Conservation (phyloP, 2,888 invertebrate species). For the Junonia oenone region DNA sequence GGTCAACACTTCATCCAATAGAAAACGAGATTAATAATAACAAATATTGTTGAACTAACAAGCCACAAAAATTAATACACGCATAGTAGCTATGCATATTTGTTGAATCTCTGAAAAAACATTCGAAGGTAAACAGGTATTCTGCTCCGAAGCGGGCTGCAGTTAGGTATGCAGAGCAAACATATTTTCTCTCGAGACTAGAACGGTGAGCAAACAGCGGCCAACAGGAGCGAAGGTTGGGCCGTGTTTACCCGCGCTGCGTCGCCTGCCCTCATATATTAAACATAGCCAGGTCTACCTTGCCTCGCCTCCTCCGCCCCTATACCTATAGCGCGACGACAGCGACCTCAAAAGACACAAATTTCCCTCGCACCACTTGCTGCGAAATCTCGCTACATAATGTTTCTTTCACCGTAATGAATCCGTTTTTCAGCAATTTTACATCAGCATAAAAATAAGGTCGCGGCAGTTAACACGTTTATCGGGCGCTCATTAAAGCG, state of each 20-base stretch:
- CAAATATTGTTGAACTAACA: not conserved
- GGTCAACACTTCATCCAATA: not conserved
- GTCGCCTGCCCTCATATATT: conserved; percentile 78
- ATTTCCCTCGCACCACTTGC: conserved; percentile 30
- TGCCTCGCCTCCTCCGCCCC: conserved; percentile 41
- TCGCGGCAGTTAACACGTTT: conserved; percentile 78
- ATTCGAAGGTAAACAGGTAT: conserved; percentile 66
- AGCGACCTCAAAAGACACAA: conserved; percentile 35
- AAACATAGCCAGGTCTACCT: conserved; percentile 67
- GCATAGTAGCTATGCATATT: conserved; percentile 35
- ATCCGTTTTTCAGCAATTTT: conserved; percentile 76
- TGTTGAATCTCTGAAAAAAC: conserved; percentile 57
- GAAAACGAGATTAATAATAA: not conserved
- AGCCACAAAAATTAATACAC: not conserved
- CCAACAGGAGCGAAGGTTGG: conserved; percentile 68
- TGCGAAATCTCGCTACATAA: conserved; percentile 32
- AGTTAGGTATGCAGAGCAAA: conserved; percentile 74
- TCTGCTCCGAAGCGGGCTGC: conserved; percentile 49
- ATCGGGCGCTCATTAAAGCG: conserved; percentile 79
- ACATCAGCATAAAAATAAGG: conserved; percentile 78
- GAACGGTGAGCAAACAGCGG: conserved; percentile 72
- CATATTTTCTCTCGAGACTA: conserved; percentile 78
- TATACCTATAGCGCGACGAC: conserved; percentile 28
- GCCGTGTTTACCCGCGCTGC: conserved; percentile 69
- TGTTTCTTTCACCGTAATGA: conserved; percentile 60